Percentiles rank a stretch among this genome's conserved stretches.
Evolutionary conservation across 2,888 invertebrate species (phyloP).

Genomic region (Agonum fuliginosum): DNA sequence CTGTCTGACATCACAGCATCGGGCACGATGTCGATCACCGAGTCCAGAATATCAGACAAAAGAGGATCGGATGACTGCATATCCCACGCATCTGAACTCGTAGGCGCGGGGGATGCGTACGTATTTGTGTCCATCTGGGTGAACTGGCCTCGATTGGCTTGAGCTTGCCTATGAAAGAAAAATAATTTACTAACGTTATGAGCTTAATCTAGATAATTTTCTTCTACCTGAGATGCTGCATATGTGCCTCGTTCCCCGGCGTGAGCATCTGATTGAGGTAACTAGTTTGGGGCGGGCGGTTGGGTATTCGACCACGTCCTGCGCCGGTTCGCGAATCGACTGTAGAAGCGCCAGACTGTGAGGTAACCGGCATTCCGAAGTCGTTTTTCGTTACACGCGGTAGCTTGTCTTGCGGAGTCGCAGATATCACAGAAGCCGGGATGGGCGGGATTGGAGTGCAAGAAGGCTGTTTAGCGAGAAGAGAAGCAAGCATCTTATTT

Average conservation of each 20-base stretch:
- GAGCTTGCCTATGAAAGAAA: slow-evolving; percentile 41
- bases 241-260: slow-evolving; percentile 66
- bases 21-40: slow-evolving; percentile 87
- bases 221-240: slow-evolving; percentile 42
- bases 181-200: too few species aligned
- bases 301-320: slow-evolving; percentile 66
- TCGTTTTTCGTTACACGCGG: slow-evolving; percentile 71
- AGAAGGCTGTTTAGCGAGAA: slow-evolving; percentile 85
- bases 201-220: neutral
- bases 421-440: slow-evolving; percentile 79
- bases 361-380: slow-evolving; percentile 60
- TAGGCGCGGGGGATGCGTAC: slow-evolving; percentile 67
- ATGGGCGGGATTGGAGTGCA: slow-evolving; percentile 78
- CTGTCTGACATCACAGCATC: slow-evolving; percentile 74
- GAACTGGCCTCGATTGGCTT: slow-evolving; percentile 39
- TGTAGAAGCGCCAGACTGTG: slow-evolving; percentile 55
- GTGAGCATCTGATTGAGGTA: slow-evolving; percentile 71
- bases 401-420: slow-evolving; percentile 83
- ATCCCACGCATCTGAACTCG: slow-evolving; percentile 71
- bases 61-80: slow-evolving; percentile 79
- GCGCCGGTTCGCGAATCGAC: slow-evolving; percentile 60
- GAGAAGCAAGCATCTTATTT: slow-evolving; percentile 89
- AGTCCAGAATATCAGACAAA: slow-evolving; percentile 89
- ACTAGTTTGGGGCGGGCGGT: slow-evolving; percentile 68
- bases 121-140: slow-evolving; percentile 56